These are phyloP conservation scores for Hirudo medicinalis DNA, from an alignment of 1,140 invertebrate genomes.

Conservation along the genomic window DNA sequence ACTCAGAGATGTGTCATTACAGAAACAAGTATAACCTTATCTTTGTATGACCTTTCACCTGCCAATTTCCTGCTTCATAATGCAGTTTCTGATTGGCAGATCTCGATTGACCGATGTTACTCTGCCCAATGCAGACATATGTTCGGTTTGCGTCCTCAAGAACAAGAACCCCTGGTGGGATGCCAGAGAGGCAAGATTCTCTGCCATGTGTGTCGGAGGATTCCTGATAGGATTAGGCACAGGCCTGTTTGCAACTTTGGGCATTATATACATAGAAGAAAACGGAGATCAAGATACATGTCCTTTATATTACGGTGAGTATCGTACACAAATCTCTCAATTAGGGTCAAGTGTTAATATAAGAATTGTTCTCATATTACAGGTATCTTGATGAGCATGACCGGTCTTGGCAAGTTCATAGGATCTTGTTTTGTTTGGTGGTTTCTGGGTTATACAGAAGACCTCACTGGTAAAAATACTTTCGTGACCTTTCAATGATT, in stretches of 20 bases:
- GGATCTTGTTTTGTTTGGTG: conserved; percentile 15
- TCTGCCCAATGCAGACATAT: too few species aligned
- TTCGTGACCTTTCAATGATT: neutral
- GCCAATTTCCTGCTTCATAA: too few species aligned
- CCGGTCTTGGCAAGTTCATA: conserved; percentile 8
- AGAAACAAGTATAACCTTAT: neutral
- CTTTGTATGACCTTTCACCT: too few species aligned
- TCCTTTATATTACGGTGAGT: conserved; percentile 8
- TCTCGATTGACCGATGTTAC: too few species aligned
- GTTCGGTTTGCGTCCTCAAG: neutral
- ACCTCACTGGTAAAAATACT: conserved; percentile 5
- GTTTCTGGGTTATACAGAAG: conserved; percentile 17
- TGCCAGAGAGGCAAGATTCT: neutral
- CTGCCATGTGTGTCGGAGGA: conserved; percentile 7
- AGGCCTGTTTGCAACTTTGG: conserved; percentile 12
- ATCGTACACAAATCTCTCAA: neutral
- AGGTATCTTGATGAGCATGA: conserved; percentile 11
- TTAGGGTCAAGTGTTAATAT: too few species aligned
- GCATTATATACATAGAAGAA: conserved; percentile 13
- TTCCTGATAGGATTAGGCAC: conserved; percentile 17
- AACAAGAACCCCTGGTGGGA: conserved; percentile 3
- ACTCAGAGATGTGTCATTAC: conserved; percentile 1
- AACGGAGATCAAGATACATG: neutral
- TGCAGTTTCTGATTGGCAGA: too few species aligned
- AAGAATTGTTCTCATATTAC: neutral